These are phyloP conservation scores for Drymodes brunneopygia DNA, from an alignment of 2,113 vertebrate species.

Conservation along the genomic window DNA sequence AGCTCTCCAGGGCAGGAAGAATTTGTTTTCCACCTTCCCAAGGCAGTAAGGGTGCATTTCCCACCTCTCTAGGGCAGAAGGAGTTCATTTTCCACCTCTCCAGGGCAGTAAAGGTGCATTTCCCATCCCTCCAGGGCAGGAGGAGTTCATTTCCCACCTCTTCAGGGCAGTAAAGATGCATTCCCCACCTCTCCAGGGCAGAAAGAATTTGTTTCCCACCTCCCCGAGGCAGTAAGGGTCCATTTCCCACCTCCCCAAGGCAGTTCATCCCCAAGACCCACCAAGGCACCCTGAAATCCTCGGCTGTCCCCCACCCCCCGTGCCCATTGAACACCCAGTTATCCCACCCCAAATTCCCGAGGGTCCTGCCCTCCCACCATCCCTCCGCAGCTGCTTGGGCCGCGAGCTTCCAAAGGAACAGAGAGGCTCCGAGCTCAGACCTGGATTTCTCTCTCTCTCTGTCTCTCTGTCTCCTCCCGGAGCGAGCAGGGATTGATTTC, in stretches of 20 bases:
- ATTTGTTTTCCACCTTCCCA: too few relatives aligned
- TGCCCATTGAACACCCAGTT: not conserved
- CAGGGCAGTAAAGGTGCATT: not conserved
- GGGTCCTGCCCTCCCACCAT: conserved; percentile 24
- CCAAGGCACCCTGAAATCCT: not conserved
- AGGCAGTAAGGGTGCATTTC: too few relatives aligned
- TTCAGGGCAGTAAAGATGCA: too few relatives aligned
- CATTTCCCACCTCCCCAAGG: not conserved
- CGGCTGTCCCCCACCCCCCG: not conserved
- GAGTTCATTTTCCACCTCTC: not conserved
- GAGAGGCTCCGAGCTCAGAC: not conserved
- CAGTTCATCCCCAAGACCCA: not conserved
- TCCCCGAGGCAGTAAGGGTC: not conserved
- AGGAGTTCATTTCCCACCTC: not conserved
- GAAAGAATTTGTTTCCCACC: not conserved
- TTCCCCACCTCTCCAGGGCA: not conserved
- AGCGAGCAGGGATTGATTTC: not conserved
- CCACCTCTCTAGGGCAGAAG: not conserved
- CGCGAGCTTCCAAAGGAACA: not conserved
- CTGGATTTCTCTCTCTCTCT: not conserved
- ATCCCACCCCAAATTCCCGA: not conserved
- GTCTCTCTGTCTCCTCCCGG: not conserved
- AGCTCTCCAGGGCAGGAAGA: too few relatives aligned
- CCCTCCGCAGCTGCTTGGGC: not conserved
- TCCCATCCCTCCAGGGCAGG: not conserved